phyloP scores from a whole-genome alignment of 2,113 vertebrate genomes.

The Emberiza fucata region DNA sequence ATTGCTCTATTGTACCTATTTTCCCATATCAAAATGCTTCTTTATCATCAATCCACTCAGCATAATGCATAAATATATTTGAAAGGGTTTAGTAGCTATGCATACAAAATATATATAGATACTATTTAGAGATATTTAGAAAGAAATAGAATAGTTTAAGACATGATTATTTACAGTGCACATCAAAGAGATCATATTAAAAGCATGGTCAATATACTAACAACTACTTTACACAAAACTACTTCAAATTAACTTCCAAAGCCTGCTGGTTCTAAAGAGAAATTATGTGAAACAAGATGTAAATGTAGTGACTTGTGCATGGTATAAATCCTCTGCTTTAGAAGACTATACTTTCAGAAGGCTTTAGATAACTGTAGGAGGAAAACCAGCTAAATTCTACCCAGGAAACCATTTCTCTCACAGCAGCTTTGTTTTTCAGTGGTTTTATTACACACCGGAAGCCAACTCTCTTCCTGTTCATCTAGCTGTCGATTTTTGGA shows the following conservation, averaged over 20 bases:
- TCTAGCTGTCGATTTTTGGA: neutral
- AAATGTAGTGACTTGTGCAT: neutral
- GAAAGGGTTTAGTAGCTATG: neutral
- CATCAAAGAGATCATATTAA: neutral
- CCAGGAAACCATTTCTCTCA: constrained; percentile 32
- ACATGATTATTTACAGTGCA: neutral
- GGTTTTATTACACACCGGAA: constrained; percentile 23
- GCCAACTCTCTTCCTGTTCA: neutral
- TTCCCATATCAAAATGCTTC: neutral
- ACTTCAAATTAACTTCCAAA: neutral
- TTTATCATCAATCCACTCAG: neutral
- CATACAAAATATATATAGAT: neutral
- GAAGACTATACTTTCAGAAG: neutral
- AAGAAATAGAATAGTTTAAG: neutral
- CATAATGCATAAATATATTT: neutral
- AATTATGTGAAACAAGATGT: neutral
- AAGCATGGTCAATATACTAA: neutral
- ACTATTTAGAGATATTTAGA: neutral
- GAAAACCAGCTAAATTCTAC: neutral
- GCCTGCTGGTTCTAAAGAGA: neutral
- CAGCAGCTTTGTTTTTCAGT: neutral
- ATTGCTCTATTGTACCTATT: neutral
- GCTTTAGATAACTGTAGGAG: neutral
- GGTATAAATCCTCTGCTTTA: neutral
- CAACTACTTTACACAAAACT: neutral